Conservation (phyloP, 2,888 invertebrate genomes). For the Tachina fera region DNA sequence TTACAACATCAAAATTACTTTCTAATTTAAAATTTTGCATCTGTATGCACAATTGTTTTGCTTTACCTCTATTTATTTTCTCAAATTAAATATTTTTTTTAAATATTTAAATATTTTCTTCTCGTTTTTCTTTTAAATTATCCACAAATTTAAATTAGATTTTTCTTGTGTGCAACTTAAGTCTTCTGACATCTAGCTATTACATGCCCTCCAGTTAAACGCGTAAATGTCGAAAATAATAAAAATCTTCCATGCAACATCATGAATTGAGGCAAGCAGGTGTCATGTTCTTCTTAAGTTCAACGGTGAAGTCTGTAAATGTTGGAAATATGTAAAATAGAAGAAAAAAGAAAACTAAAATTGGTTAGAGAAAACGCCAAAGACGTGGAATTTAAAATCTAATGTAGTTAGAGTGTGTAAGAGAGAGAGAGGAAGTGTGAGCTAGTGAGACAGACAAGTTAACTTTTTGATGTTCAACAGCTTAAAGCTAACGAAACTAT, state of each 20-base stretch:
- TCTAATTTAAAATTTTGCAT: not conserved
- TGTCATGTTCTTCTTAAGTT: conserved; percentile 68
- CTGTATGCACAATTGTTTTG: not conserved
- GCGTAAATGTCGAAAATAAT: conserved; percentile 69
- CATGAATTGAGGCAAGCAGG: conserved; percentile 69
- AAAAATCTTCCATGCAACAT: conserved; percentile 53
- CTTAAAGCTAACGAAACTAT: conserved; percentile 63
- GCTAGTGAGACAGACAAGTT: conserved; percentile 24
- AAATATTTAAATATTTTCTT: not conserved
- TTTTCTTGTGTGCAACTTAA: conserved; percentile 40
- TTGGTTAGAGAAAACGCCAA: conserved; percentile 1
- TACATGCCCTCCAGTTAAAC: conserved; percentile 60
- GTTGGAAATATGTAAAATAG: not conserved
- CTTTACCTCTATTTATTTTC: not conserved
- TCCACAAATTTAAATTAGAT: conserved; percentile 64
- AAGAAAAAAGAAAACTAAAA: conserved; percentile 13
- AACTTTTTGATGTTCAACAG: conserved; percentile 67
- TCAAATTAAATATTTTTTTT: not conserved
- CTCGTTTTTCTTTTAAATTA: conserved; percentile 54
- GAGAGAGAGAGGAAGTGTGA: no score
- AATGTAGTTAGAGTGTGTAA: not conserved
- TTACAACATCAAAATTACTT: not conserved
- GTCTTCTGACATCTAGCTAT: conserved; percentile 21
- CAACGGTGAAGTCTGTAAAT: conserved; percentile 9
- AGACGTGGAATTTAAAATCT: conserved; percentile 48